Evolutionary conservation across 2,888 invertebrate genomes (phyloP).

Genomic region (Vesta saturnalis): DNA sequence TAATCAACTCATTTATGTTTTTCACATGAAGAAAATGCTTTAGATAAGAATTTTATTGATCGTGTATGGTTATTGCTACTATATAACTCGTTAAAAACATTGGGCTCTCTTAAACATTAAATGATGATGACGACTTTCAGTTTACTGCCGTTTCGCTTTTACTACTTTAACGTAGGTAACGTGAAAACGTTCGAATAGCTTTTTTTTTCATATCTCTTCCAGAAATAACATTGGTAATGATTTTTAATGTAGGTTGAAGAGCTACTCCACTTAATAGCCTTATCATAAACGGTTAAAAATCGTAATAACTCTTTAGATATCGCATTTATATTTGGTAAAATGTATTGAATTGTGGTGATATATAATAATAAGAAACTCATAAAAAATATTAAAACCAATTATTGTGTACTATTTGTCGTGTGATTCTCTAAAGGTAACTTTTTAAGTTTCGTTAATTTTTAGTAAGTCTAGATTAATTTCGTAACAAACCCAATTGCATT

Average conservation of each 20-base stretch:
- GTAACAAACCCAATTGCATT: no score
- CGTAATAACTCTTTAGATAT: no score
- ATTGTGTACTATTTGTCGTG: no score
- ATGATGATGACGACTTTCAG: slow-evolving; percentile 1
- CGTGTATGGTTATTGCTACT: background rate
- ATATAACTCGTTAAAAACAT: slow-evolving; percentile 1
- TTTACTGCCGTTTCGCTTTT: background rate
- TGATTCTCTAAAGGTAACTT: no score
- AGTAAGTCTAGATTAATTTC: no score
- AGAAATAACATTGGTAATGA: background rate
- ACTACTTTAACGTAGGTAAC: background rate
- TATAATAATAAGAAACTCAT: no score
- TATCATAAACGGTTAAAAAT: no score
- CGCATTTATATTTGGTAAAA: no score
- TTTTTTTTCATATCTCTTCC: background rate
- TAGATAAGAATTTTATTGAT: background rate
- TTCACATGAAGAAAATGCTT: background rate
- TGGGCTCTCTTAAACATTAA: background rate
- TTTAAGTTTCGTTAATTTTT: no score
- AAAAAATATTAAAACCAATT: no score
- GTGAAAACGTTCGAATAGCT: background rate
- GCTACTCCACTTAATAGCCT: no score
- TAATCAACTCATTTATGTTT: background rate
- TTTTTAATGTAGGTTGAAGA: background rate
- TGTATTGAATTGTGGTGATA: no score